Evolutionary conservation across 1,140 invertebrate species (phyloP), one percentile per base, ranked within the genome.

Genomic region (Drosophila orena): DNA sequence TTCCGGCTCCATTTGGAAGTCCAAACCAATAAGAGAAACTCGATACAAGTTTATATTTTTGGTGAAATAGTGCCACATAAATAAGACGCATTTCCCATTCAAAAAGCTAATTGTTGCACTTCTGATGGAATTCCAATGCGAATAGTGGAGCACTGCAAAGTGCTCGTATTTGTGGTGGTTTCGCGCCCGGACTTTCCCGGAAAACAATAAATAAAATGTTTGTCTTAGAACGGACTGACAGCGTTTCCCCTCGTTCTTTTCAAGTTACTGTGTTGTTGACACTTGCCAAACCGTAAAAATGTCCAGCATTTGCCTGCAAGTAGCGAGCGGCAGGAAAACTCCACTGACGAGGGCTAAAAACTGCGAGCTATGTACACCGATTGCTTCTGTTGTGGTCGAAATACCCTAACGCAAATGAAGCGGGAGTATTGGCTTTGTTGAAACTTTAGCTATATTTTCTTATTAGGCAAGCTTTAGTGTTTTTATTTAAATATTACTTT

Each of bases 211-310:
- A 89, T 88, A 86, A 89, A 77, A 58, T 37, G 84, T 79, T 65
- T 61, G 70, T 71, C 74, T 71, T 81, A 68, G 52, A 40, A n/a
- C 72, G 20, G 50, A 64, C 62, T 70, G 78, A 78, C 78, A 86
- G 60, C 46, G 49, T 47, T 78, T 85, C 61, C 68, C 37, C 38
- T 35, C 43, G 37, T 52, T 34, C 68, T 54, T 47, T 55, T 49
- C 17, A 24, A 15, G 22, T 46, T 56, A 59, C 68, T 56, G 35
- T 50, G 62, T 53, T 71, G 75, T 66, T 88, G 81, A 88, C 83
- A 89, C 80, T 89, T 83, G 75, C 79, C 83, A 88, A 88, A 75
- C 83, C 75, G 75, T 86, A 88, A 88, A 86, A 88, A 86, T 88
- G 83, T 83, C 75, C 84, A 83, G 52, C 75, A 83, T 88, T 86